Base-by-base conservation (phyloP, 2,113 vertebrate genomes). In the Sylvietta virens region DNA sequence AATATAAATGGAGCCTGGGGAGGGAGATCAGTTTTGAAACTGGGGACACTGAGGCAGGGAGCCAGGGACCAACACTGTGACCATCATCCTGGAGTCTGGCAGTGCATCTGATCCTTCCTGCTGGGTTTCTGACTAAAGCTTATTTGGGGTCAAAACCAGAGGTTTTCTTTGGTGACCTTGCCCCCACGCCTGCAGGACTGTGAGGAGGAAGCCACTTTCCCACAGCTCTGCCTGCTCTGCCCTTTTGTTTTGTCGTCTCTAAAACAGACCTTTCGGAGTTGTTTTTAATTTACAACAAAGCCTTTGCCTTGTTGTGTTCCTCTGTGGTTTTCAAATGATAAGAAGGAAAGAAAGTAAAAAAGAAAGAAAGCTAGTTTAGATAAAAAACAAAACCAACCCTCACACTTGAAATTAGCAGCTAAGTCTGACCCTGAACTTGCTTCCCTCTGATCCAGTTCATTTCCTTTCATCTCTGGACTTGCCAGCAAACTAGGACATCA, bases 171-270 rank as follows among this genome's bases (percentile, higher is more conserved):
- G 64, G 50, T 51, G 80, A 18, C 64, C 72, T 73, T 83, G 67
- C 31, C 47, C 84, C 74, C 3, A 3, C 0, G 13, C 22, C 42
- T 50, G 44, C 24, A 77, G 69, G 39, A 54, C 23, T 24, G 5
- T 7, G 27, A 6, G 17, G 23, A 82, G 76, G 50, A 88, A 70
- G 30, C 44, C 20, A n/a, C n/a, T 23, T 42, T 62, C 54, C 66
- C 1, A 1, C 40, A 0, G 6, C 50, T 83, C 72, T 88, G 62
- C 27, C 60, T 54, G 30, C 35, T 83, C 73, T 90, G 42, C 56
- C 61, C 42, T 90, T 95, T 84, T 78, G 76, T 95, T 93, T 83
- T 51, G 39, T 62, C 10, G 2, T 93, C 83, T 93, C 82, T 77
- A 81, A 94, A 94, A 60, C 58, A 81, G 62, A 78, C 31, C 11